Evolutionary conservation across 2,113 vertebrate species (phyloP).

Genomic region (Clarias magur): DNA sequence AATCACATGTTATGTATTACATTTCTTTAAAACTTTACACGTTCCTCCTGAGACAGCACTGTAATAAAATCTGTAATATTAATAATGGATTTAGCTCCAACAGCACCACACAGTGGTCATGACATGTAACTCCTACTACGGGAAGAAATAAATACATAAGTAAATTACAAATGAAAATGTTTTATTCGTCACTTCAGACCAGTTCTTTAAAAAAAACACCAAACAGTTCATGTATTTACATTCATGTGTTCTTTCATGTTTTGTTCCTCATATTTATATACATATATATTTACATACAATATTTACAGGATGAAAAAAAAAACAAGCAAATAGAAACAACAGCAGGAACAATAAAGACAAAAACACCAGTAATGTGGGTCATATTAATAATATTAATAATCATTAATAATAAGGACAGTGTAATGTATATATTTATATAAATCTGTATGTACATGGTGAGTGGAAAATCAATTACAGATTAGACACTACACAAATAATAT

Average conservation of each 20-base stretch:
- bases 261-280: conserved; percentile 28
- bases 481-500: conserved; percentile 48
- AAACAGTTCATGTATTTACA: conserved; percentile 38
- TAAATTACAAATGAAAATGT: conserved; percentile 21
- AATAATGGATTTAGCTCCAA: background rate
- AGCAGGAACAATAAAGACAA: conserved; percentile 23
- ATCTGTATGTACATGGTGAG: conserved; percentile 70
- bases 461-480: conserved; percentile 62
- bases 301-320: conserved; percentile 41
- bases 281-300: conserved; percentile 49
- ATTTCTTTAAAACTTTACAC: background rate
- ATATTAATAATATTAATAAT: conserved; percentile 36
- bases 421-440: conserved; percentile 63
- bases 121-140: background rate
- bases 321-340: conserved; percentile 14
- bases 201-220: conserved; percentile 43
- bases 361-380: conserved; percentile 61
- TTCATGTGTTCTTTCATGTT: conserved; percentile 28
- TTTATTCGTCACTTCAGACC: conserved; percentile 40
- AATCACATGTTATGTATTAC: background rate
- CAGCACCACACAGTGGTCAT: conserved; percentile 14
- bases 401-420: conserved; percentile 64
- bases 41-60: background rate
- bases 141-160: background rate
- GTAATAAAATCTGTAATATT: background rate